These are phyloP conservation scores for Latrodectus hesperus DNA, from an alignment of 2,888 invertebrate genomes.

Conservation along the genomic window DNA sequence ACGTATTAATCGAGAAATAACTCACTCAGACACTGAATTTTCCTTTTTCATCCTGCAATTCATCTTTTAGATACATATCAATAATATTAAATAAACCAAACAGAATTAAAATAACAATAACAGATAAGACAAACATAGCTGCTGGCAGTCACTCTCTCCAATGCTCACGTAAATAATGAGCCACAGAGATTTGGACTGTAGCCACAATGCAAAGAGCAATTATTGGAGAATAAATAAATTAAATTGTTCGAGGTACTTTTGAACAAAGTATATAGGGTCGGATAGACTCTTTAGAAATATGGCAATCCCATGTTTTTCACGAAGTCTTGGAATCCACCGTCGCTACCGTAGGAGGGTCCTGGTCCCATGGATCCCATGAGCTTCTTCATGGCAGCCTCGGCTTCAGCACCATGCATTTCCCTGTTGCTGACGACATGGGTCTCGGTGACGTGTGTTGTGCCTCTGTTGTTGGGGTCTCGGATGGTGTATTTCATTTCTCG, in stretches of 20 bases:
- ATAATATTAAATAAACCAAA: conserved; percentile 65
- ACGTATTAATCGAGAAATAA: not conserved
- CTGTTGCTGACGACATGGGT: conserved; percentile 64
- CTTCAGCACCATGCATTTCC: conserved; percentile 66
- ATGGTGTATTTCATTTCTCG: conserved; percentile 68
- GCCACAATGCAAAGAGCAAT: not conserved
- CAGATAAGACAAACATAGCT: conserved; percentile 63
- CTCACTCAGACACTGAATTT: conserved; percentile 31
- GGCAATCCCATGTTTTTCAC: conserved; percentile 60
- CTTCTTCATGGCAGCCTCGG: conserved; percentile 66
- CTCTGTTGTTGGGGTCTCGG: conserved; percentile 55
- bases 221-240: conserved; percentile 55
- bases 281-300: conserved; percentile 32
- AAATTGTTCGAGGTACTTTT: conserved; percentile 35
- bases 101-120: conserved; percentile 62
- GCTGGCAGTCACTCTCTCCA: conserved; percentile 6
- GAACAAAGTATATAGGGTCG: not conserved
- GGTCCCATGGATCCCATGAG: conserved; percentile 67
- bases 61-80: conserved; percentile 66
- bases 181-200: not conserved
- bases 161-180: not conserved
- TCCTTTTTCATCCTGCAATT: conserved; percentile 66
- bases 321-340: conserved; percentile 53
- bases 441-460: conserved; percentile 64
- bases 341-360: conserved; percentile 3